Evolutionary conservation across 1,140 invertebrate species (phyloP), one percentile per base, ranked within the genome.

Genomic region (Trinorchestia longiramus): DNA sequence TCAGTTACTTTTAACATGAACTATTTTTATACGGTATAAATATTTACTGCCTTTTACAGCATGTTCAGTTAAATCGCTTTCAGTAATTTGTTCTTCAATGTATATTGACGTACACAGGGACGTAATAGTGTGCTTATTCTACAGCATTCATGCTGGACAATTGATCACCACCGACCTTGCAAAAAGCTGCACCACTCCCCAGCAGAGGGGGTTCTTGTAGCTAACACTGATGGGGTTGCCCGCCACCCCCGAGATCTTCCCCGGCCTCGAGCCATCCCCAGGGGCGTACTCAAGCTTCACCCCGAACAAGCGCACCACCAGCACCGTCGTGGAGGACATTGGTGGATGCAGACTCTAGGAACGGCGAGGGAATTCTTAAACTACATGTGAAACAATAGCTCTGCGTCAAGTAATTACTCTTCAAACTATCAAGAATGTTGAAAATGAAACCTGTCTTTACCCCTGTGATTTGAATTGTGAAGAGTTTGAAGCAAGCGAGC

Each of bases 131-230:
- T n/a, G n/a, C n/a, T n/a, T n/a, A n/a, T n/a, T n/a, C n/a, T n/a
- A n/a, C n/a, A 3, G 11, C 62, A 23, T 77, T 36, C 62, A 28
- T 23, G 1, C 15, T 3, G 8, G n/a, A 3, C 28, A 77, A 36
- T 11, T 19, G 47, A 43, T 1, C 88, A 90, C 41, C 23, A 17
- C 28, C 88, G 43, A 96, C 96, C 94, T 96, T 17, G 77, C 96
- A 87, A 96, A 96, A 0, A 96, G 42, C 95, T 95, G 96, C 42
- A 95, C 57, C 36, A 90, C 62, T 1, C 96, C 96, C 96, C 96
- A 96, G 44, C 88, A 90, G 40, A 96, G 41, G 0, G 96, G 96
- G 43, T 43, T 77, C 8, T 96, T 95, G 94, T 96, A 96, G 17
- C 87, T 44, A 23, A 96, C 17, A 62, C n/a, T n/a, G 95, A 95